Conservation (phyloP, 2,888 invertebrate species). For the Eustalomyia histrio region DNA sequence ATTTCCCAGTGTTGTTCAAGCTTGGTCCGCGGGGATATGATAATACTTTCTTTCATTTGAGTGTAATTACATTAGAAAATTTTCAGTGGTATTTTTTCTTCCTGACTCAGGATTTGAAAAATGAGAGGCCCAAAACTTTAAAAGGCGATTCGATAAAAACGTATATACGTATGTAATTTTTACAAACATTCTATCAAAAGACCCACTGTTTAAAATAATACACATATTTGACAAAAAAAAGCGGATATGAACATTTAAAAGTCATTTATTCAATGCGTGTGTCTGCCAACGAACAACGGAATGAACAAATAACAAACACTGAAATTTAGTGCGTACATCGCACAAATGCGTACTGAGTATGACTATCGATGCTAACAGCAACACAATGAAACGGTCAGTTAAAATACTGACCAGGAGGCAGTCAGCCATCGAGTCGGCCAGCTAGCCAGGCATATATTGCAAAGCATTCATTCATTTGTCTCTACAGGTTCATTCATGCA, state of each 20-base stretch:
- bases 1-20: no score
- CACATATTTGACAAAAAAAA: constrained; percentile 49
- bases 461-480: constrained; percentile 21
- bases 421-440: constrained; percentile 35
- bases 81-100: no score
- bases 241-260: constrained; percentile 62
- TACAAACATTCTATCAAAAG: not conserved
- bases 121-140: no score
- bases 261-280: constrained; percentile 66
- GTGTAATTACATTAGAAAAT: no score
- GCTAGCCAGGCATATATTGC: constrained; percentile 22
- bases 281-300: constrained; percentile 38
- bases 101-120: no score
- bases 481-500: constrained; percentile 66
- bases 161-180: no score
- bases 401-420: constrained; percentile 15
- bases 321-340: constrained; percentile 32
- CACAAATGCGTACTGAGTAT: constrained; percentile 34
- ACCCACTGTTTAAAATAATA: constrained; percentile 39
- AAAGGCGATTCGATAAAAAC: no score
- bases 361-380: not conserved
- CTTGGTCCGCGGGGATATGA: no score
- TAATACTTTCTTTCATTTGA: no score
- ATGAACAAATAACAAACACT: constrained; percentile 9
- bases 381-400: constrained; percentile 39